A percentile compares a stretch with the other conserved stretches of the same genome.
These are phyloP conservation scores for Pandemis heparana DNA, from an alignment of 2,888 invertebrate genomes.

Conservation along the genomic window DNA sequence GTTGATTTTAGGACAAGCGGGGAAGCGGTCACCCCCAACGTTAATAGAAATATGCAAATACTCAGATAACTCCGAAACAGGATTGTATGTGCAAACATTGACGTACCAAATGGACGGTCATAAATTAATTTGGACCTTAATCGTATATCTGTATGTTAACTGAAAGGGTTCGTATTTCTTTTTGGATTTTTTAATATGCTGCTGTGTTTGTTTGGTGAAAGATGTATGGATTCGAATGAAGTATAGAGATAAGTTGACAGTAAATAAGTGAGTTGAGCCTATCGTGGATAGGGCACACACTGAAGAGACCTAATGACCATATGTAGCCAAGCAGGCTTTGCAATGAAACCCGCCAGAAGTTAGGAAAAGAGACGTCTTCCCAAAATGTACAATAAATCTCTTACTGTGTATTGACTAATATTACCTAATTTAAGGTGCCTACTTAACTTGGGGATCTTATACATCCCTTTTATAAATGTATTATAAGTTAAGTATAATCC, in stretches of 20 bases:
- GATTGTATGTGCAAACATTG: constrained; percentile 71
- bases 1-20: constrained; percentile 66
- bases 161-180: constrained; percentile 35
- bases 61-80: constrained; percentile 71
- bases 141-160: constrained; percentile 29
- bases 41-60: constrained; percentile 81
- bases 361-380: too few relatives aligned
- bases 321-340: too few relatives aligned
- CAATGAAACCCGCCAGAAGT: too few relatives aligned
- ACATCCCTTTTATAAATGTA: too few relatives aligned
- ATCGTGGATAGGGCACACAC: too few relatives aligned
- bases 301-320: too few relatives aligned
- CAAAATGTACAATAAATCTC: too few relatives aligned
- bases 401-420: too few relatives aligned
- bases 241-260: neutral
- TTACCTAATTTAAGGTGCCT: too few relatives aligned
- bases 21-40: constrained; percentile 59
- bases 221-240: neutral
- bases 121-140: constrained; percentile 40
- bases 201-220: neutral
- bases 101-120: constrained; percentile 55
- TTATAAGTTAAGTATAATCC: too few relatives aligned
- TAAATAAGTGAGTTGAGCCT: too few relatives aligned
- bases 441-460: too few relatives aligned
- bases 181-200: constrained; percentile 16